Conservation (phyloP, 1,140 invertebrate species). For the Caenorhabditis briggsae region DNA sequence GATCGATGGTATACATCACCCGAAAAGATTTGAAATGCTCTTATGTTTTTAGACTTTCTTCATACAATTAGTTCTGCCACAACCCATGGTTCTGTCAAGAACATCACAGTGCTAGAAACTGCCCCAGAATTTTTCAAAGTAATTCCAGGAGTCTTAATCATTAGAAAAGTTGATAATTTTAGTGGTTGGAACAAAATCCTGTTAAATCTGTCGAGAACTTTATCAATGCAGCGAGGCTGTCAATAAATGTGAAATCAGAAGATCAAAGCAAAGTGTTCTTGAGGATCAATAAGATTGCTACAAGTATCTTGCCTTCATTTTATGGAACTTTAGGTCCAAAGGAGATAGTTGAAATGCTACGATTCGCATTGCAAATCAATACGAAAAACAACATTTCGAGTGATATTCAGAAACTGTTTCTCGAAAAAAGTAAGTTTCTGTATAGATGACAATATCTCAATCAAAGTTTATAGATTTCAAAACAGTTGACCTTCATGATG, state of each 20-base stretch:
- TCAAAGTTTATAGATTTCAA: not conserved
- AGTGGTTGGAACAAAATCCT: constrained; percentile 31
- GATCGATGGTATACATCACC: not conserved
- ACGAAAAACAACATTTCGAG: not conserved
- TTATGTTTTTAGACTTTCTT: constrained; percentile 12
- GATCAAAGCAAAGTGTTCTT: constrained; percentile 18
- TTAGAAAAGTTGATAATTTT: not conserved
- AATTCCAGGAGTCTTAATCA: not conserved
- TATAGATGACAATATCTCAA: too few species aligned
- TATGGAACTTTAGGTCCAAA: not conserved
- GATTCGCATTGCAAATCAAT: constrained; percentile 5
- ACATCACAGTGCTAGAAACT: not conserved
- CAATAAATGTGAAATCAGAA: not conserved
- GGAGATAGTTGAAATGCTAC: not conserved
- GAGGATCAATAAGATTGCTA: not conserved
- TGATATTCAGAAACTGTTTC: not conserved
- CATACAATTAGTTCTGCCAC: not conserved
- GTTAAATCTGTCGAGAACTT: not conserved
- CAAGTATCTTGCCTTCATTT: not conserved
- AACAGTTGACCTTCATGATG: not conserved
- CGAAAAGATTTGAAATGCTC: not conserved
- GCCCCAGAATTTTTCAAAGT: not conserved
- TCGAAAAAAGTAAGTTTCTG: not conserved
- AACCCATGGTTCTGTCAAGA: not conserved
- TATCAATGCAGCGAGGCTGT: not conserved